These are phyloP conservation scores for Hyposoter dolosus DNA, from an alignment of 2,888 invertebrate species.

Conservation along the genomic window DNA sequence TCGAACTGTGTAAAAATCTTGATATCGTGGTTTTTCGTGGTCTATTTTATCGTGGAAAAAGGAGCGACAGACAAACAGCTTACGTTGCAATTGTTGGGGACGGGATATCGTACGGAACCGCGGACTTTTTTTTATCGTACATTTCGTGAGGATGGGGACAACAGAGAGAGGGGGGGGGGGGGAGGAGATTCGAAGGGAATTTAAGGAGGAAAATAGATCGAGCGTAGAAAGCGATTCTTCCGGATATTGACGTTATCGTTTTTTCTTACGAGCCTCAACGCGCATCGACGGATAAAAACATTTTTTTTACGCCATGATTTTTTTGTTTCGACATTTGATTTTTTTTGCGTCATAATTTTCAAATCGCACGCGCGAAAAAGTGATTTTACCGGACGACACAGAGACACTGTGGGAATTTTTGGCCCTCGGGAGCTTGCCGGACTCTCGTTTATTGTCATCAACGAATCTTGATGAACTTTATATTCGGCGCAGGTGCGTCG, in stretches of 20 bases:
- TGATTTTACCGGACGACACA: conserved; percentile 10
- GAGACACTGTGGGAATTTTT: conserved; percentile 9
- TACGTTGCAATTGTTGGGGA: conserved; percentile 20
- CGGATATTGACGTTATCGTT: conserved; percentile 57
- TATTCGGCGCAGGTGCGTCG: conserved; percentile 18
- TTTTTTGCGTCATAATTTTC: conserved; percentile 32
- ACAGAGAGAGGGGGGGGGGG: no score
- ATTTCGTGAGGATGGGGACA: not conserved
- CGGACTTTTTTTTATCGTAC: not conserved
- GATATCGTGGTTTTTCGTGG: not conserved
- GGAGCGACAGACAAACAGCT: conserved; percentile 3
- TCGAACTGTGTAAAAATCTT: not conserved
- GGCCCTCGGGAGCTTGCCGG: conserved; percentile 10
- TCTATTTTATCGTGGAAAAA: not conserved
- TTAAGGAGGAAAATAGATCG: conserved; percentile 53
- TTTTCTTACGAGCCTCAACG: conserved; percentile 26
- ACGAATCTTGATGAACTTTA: conserved; percentile 50
- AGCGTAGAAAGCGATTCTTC: conserved; percentile 35
- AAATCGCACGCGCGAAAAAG: conserved; percentile 29
- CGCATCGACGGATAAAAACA: conserved; percentile 31
- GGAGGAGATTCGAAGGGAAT: conserved; percentile 3
- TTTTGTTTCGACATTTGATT: conserved; percentile 2
- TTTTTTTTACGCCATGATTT: not conserved
- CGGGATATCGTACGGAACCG: conserved; percentile 22
- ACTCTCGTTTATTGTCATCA: conserved; percentile 61